Evolutionary conservation across 2,888 invertebrate species (phyloP), one percentile per base, ranked within the genome.

Genomic region (Drosophila nr. perissopoda): DNA sequence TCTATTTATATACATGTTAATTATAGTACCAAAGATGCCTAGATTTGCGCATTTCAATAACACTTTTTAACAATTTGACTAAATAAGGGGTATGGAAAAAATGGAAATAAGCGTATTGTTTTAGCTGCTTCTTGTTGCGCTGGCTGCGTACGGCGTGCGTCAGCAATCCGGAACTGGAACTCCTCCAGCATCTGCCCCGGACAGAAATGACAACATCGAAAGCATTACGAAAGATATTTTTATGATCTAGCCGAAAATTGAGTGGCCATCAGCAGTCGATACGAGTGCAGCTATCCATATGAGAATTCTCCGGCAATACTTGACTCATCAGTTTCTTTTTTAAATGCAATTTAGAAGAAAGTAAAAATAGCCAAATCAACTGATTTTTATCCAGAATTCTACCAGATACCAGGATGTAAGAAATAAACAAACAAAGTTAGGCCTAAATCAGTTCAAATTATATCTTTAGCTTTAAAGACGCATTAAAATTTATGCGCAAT

Each of bases 101-200:
- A 46, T 46, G 16, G 11, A 21, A 48, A 48, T 8, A 8, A 18
- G 72, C 25, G 60, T 51, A 56, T 60, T 72, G 78, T 62, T 60
- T 54, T 70, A 63, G 52, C 59, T 69, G 74, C 52, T 51, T 61
- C 79, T 67, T 60, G 73, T 72, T 78, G 72, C 67, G 67, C 38
- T 49, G 46, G 11, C 36, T 60, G 36, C 25, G 46, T 38, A 49
- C 64, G 48, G 58, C 54, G 62, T 79, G 79, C 77, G 70, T 79
- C 77, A 77, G 66, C 70, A 79, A 64, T 67, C 63, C 77, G 77
- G 77, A 77, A 77, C 75, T 77, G 70, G 57, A 77, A 79, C 77
- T 79, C 66, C 79, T 49, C 31, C 53, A 38, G 33, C 62, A 59
- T 56, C 58, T 51, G 49, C 49, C 48, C 46, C 25, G 48, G 27